Evolutionary conservation across 2,113 vertebrate species (phyloP), one percentile per base, ranked within the genome.

Genomic region (Zapus hudsonius): DNA sequence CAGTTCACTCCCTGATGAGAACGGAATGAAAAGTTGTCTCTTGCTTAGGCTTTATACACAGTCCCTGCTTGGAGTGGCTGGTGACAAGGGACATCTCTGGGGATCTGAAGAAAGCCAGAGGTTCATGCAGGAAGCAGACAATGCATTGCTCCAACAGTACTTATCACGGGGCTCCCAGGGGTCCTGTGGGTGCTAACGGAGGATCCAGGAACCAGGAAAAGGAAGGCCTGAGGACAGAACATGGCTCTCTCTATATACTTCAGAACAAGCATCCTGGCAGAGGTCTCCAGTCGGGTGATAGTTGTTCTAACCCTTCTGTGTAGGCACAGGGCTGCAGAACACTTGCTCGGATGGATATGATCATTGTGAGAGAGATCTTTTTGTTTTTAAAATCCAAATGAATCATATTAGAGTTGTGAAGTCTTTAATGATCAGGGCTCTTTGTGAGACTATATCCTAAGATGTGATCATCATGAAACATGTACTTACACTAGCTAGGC

Each of bases 81-180:
- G 38, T 75, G 78, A 93, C 90, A 95, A 88, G 52, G 59, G 84
- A 74, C 66, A 92, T 57, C n/a, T 7, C 12, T 0, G 0, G 11
- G 12, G 80, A 95, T 75, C 47, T 38, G 87, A 92, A 94, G 80
- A 87, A 95, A 95, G 89, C 79, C 66, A 64, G 86, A 92, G 23
- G n/a, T 52, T 79, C 1, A 0, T 87, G 25, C 44, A 79, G 75
- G 93, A 94, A 81, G 57, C 86, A 12, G 84, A 87, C 85, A 87
- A 90, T 69, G 91, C 73, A 42, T 57, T 1, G 0, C 81, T 25
- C 80, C 85, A 57, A 78, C 27, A 57, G 16, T 12, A 27, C 66
- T 23, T 42, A 27, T 86, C 44, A 63, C 91, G 94, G 23, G 69
- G 92, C 87, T 78, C 31, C 42, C 66, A 74, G 80, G 33, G 75